phyloP scores from a whole-genome alignment of 2,888 invertebrate genomes.

The Clistopyga incitator region DNA sequence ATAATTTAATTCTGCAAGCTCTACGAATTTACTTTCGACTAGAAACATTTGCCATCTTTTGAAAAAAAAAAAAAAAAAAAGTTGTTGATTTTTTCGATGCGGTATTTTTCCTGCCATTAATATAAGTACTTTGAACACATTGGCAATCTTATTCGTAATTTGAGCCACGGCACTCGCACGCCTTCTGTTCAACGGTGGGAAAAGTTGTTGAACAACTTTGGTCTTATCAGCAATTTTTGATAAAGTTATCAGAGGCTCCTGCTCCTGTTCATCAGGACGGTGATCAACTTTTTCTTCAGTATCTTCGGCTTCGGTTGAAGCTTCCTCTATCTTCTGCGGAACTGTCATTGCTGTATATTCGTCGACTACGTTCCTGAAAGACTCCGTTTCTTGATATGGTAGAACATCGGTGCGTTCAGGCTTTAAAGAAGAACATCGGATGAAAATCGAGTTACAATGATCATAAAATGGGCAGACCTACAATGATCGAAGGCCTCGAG shows the following conservation, averaged over 20 bases:
- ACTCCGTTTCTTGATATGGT: slow-evolving; percentile 74
- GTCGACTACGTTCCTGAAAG: slow-evolving; percentile 70
- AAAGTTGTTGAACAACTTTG: slow-evolving; percentile 72
- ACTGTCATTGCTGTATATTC: slow-evolving; percentile 69
- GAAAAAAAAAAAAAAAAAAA: too few species aligned
- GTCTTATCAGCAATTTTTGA: slow-evolving; percentile 68
- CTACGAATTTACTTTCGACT: too few species aligned
- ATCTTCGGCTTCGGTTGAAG: slow-evolving; percentile 16
- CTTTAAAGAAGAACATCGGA: slow-evolving; percentile 36
- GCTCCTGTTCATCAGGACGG: slow-evolving; percentile 25
- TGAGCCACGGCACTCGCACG: slow-evolving; percentile 54
- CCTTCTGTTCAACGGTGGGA: slow-evolving; percentile 58
- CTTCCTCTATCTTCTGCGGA: slow-evolving; percentile 15
- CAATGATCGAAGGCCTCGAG: slow-evolving; percentile 48
- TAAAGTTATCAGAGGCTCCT: slow-evolving; percentile 57
- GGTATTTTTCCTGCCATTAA: neutral
- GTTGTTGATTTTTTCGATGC: neutral
- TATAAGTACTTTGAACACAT: slow-evolving; percentile 69
- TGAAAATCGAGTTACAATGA: neutral
- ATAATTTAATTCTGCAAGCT: too few species aligned
- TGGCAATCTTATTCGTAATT: slow-evolving; percentile 63
- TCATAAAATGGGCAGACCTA: slow-evolving; percentile 36
- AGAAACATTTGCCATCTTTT: too few species aligned
- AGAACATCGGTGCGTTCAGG: slow-evolving; percentile 60
- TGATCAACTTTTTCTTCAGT: neutral